These are phyloP conservation scores for Coracopsis vasa DNA, from an alignment of 2,113 vertebrate genomes.

Conservation along the genomic window DNA sequence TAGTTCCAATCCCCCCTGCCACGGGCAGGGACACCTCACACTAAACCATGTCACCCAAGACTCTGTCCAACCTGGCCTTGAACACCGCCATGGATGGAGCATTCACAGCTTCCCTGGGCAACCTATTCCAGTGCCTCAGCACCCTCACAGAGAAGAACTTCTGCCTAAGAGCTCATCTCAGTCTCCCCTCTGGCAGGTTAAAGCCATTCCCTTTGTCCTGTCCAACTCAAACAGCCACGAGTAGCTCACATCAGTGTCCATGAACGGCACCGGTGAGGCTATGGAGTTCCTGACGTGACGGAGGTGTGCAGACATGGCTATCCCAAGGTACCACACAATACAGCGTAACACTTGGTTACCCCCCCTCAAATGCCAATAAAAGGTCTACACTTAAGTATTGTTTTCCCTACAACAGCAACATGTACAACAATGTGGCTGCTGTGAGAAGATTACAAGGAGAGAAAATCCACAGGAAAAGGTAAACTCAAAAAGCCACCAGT, in stretches of 20 bases:
- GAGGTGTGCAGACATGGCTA: neutral
- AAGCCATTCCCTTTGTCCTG: neutral
- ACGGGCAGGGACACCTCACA: too few relatives aligned
- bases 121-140: too few relatives aligned
- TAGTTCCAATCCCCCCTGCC: too few relatives aligned
- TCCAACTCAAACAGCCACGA: neutral
- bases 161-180: neutral
- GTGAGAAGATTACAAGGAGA: conserved; percentile 21
- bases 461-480: conserved; percentile 44
- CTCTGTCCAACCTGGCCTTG: too few relatives aligned
- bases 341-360: neutral
- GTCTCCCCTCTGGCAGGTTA: neutral
- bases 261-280: neutral
- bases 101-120: too few relatives aligned
- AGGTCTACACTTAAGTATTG: neutral
- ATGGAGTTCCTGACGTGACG: rapidly evolving
- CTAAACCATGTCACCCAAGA: neutral
- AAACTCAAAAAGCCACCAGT: neutral
- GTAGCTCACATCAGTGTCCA: rapidly evolving
- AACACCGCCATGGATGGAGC: too few relatives aligned
- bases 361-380: neutral
- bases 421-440: neutral
- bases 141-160: neutral
- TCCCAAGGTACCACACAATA: neutral
- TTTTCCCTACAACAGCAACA: neutral